Evolutionary conservation across 2,888 invertebrate species (phyloP).

Genomic region (Rhagonycha fulva): DNA sequence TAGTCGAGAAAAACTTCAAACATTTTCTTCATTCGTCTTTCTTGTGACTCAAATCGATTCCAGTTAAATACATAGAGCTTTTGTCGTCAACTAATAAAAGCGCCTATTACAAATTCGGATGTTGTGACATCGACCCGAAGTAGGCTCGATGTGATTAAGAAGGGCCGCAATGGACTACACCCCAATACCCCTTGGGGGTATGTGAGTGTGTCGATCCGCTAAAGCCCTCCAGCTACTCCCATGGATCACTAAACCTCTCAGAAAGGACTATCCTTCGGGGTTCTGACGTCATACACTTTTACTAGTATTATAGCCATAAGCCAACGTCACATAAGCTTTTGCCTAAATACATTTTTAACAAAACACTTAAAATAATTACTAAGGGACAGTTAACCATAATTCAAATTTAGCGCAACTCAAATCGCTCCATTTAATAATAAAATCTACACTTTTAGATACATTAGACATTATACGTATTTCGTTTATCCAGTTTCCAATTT

Average conservation of each 20-base stretch:
- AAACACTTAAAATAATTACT: background rate
- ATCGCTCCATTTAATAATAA: background rate
- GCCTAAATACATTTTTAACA: background rate
- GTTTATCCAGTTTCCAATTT: background rate
- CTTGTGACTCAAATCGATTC: background rate
- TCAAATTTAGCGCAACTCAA: background rate
- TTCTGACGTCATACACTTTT: conserved; percentile 18
- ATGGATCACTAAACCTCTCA: conserved; percentile 19
- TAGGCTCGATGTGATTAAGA: conserved; percentile 29
- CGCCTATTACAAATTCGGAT: conserved; percentile 24
- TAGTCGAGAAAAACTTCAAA: conserved; percentile 25
- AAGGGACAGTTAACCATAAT: background rate
- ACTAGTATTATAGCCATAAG: conserved; percentile 14
- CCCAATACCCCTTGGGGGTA: conserved; percentile 20
- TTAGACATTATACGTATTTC: too few species aligned
- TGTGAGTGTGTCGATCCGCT: conserved; percentile 25
- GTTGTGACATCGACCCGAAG: conserved; percentile 24
- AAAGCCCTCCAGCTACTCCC: conserved; percentile 16
- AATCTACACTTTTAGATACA: background rate
- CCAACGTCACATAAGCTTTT: background rate
- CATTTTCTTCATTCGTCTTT: conserved; percentile 16
- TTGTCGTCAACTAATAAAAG: conserved; percentile 21
- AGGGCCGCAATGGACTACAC: conserved; percentile 28
- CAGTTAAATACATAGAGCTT: conserved; percentile 3
- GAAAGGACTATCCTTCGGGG: conserved; percentile 10